Evolutionary conservation across 92 coral and sea anemone species (phyloP).

Genomic region (Epizoanthus fatuus): DNA sequence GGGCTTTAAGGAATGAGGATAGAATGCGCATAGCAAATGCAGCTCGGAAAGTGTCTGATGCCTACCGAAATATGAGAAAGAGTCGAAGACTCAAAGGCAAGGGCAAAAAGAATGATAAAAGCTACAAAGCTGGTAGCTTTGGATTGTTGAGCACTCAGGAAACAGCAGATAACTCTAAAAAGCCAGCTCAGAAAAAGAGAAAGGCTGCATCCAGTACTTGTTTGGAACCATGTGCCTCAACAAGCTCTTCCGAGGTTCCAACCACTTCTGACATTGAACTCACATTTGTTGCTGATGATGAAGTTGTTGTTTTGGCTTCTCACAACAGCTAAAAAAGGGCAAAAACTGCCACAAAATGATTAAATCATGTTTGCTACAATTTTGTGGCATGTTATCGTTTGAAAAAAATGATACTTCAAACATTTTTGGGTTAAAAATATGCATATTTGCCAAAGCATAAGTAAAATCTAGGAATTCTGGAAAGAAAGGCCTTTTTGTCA

Average conservation of each 20-base stretch:
- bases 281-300: not conserved
- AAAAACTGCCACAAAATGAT: not conserved
- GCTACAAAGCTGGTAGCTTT: not conserved
- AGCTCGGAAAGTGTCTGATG: no score
- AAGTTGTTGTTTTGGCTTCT: not conserved
- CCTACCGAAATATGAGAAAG: no score
- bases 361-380: not conserved
- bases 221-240: not conserved
- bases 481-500: not conserved
- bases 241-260: not conserved
- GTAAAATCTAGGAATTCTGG: not conserved
- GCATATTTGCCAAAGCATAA: not conserved
- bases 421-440: not conserved
- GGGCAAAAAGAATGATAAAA: not conserved
- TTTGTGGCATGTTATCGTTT: not conserved
- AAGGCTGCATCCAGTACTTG: not conserved
- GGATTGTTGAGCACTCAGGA: slow-evolving; percentile 10
- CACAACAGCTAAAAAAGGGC: not conserved
- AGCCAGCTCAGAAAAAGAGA: not conserved
- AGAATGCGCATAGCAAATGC: no score
- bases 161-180: not conserved
- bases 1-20: no score
- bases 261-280: not conserved
- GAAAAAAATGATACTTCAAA: not conserved
- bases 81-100: not conserved